Evolutionary conservation across 1,140 invertebrate genomes (phyloP).

Genomic region (Aphidius ervi): DNA sequence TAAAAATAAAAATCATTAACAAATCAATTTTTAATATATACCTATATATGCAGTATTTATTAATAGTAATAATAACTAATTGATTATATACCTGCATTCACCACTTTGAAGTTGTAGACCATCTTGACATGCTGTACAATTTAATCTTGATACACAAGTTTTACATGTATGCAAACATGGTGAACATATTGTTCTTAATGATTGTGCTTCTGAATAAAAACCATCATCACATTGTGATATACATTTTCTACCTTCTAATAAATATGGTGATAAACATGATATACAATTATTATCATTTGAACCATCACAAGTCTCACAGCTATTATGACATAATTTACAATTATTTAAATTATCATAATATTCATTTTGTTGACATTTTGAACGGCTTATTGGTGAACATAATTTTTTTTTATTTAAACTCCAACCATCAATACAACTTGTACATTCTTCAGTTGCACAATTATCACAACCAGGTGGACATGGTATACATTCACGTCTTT

Average conservation of each 20-base stretch:
- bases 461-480: conserved; percentile 71
- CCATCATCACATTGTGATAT: conserved; percentile 69
- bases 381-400: conserved; percentile 64
- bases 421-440: conserved; percentile 68
- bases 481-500: conserved; percentile 68
- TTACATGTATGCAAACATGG: conserved; percentile 75
- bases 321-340: conserved; percentile 66
- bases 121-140: conserved; percentile 72
- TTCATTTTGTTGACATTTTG: conserved; percentile 64
- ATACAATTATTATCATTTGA: conserved; percentile 65
- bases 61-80: too few species aligned
- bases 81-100: conserved; percentile 61
- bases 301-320: conserved; percentile 69
- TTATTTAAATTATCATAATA: conserved; percentile 62
- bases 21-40: conserved; percentile 49
- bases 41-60: too few species aligned
- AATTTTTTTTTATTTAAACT: conserved; percentile 66
- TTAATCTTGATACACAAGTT: conserved; percentile 69
- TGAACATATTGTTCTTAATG: conserved; percentile 62
- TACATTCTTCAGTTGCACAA: conserved; percentile 65
- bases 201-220: conserved; percentile 58
- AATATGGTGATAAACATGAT: conserved; percentile 61
- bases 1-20: conserved; percentile 21
- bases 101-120: conserved; percentile 73
- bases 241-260: conserved; percentile 66